Conservation (phyloP, 2,113 vertebrate genomes). For the Oenanthe oenanthe region DNA sequence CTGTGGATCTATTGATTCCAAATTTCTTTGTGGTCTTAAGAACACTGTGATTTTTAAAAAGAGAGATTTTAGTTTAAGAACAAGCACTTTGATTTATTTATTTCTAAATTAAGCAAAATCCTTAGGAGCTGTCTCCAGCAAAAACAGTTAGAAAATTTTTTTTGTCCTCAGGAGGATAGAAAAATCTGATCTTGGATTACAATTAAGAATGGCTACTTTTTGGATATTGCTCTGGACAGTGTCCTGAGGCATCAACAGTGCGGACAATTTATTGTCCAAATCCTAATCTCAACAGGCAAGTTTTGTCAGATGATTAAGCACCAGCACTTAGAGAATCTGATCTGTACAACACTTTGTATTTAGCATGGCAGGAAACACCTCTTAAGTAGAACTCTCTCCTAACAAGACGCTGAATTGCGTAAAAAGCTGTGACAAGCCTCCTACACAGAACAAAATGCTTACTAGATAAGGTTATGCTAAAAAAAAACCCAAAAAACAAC, state of each 20-base stretch:
- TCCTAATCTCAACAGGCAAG: neutral
- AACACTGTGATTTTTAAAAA: slow-evolving; percentile 79
- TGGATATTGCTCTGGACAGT: neutral
- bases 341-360: neutral
- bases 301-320: neutral
- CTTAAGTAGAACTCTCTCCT: neutral
- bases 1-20: slow-evolving; percentile 91
- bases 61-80: neutral
- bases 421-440: neutral
- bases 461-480: neutral
- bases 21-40: slow-evolving; percentile 87
- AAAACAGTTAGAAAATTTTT: neutral
- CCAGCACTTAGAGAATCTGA: neutral
- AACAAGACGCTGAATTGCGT: neutral
- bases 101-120: neutral
- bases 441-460: neutral
- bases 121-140: neutral
- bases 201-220: neutral
- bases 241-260: neutral
- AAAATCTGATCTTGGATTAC: neutral
- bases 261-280: neutral
- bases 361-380: neutral
- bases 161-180: neutral
- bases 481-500: neutral
- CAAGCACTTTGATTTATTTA: neutral